Evolutionary conservation across 2,797 vertebrate species (phyloP).

Genomic region (Emydoidea blandingii): DNA sequence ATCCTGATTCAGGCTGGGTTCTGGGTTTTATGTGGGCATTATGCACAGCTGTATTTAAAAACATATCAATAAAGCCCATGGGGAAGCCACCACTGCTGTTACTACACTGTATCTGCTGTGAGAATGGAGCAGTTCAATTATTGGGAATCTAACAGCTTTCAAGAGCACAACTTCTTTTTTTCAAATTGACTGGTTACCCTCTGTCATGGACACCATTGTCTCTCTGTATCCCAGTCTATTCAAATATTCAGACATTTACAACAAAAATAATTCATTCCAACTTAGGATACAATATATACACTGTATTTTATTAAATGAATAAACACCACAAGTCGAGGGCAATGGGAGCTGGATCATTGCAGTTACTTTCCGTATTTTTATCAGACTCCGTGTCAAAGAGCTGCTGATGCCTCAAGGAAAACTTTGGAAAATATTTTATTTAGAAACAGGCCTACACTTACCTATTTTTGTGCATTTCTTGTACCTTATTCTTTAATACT

Average conservation of each 20-base stretch:
- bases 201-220: neutral
- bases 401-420: neutral
- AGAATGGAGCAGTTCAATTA: neutral
- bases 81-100: neutral
- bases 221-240: neutral
- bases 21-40: rapidly evolving
- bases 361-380: neutral
- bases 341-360: neutral
- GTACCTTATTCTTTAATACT: neutral
- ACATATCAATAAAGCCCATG: neutral
- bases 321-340: neutral
- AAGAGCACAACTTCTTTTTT: neutral
- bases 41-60: neutral
- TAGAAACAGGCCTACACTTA: neutral
- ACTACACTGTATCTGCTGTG: neutral
- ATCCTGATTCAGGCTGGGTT: neutral
- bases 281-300: neutral
- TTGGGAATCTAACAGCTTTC: neutral
- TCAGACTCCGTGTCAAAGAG: slow-evolving; percentile 5
- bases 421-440: neutral
- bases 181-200: neutral
- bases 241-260: neutral
- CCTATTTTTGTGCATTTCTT: neutral
- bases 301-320: neutral
- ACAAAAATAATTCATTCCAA: neutral